These are phyloP conservation scores for Macrosoma leucophasiata DNA, from an alignment of 2,888 invertebrate genomes.

Conservation along the genomic window DNA sequence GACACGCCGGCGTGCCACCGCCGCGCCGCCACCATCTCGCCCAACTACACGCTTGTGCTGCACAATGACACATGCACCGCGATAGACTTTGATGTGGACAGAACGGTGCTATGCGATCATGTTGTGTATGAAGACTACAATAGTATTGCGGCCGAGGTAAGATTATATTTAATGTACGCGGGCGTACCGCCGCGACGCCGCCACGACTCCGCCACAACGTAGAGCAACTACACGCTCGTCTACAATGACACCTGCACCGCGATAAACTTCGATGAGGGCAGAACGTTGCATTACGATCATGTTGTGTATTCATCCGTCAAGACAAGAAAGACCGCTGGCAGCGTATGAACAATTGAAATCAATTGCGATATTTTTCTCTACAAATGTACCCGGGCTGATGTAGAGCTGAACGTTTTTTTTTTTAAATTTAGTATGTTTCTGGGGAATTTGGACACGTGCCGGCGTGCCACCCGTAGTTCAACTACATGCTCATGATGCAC, in stretches of 20 bases:
- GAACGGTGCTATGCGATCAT: conserved; percentile 61
- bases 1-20: conserved; percentile 56
- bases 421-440: no score
- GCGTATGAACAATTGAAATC: no score
- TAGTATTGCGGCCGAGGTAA: conserved; percentile 80
- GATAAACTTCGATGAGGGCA: conserved; percentile 43
- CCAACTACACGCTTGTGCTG: conserved; percentile 5
- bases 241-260: conserved; percentile 42
- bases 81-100: conserved; percentile 43
- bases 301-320: no score
- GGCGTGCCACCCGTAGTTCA: no score
- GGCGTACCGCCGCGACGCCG: conserved; percentile 57
- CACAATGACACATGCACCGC: conserved; percentile 42
- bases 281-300: conserved; percentile 62
- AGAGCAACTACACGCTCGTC: conserved; percentile 7
- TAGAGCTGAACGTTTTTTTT: no score
- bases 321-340: no score
- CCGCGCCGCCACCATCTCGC: conserved; percentile 15
- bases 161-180: no score
- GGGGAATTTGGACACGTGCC: no score
- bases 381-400: no score
- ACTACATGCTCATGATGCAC: no score
- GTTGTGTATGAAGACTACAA: conserved; percentile 76
- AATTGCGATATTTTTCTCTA: no score
- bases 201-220: conserved; percentile 27